Evolutionary conservation across 2,113 vertebrate species (phyloP).

Genomic region (Leptocoma aspasia): DNA sequence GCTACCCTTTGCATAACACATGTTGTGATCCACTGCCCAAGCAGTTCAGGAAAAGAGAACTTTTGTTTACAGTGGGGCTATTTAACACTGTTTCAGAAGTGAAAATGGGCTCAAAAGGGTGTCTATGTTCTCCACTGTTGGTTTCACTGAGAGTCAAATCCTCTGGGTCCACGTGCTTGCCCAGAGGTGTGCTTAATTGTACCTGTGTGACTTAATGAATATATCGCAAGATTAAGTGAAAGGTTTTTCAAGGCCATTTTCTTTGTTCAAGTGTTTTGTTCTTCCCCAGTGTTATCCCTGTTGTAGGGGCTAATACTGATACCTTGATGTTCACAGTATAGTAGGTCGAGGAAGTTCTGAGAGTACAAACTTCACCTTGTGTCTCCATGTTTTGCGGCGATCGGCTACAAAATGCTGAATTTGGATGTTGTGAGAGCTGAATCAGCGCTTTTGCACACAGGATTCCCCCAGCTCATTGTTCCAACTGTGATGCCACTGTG

Average conservation of each 20-base stretch:
- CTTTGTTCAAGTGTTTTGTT: neutral
- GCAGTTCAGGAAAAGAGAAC: neutral
- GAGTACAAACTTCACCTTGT: neutral
- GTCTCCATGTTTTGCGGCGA: neutral
- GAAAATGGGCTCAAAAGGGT: neutral
- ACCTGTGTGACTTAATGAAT: neutral
- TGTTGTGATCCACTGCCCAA: neutral
- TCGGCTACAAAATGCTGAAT: neutral
- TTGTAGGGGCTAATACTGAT: fast-evolving
- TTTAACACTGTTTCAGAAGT: neutral
- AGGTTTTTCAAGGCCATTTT: neutral
- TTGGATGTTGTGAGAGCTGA: neutral
- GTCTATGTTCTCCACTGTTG: neutral
- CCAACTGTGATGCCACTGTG: neutral
- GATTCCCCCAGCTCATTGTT: neutral
- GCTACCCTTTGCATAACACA: neutral
- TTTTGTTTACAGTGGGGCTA: neutral
- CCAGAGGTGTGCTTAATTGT: neutral
- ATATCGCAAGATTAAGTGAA: neutral
- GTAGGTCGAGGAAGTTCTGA: neutral
- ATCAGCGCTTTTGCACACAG: neutral
- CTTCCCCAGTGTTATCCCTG: neutral
- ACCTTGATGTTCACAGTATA: neutral
- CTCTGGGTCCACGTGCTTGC: neutral
- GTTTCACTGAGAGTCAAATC: neutral